Evolutionary conservation across 2,888 invertebrate genomes (phyloP).

Genomic region (Agrotis ipsilon): DNA sequence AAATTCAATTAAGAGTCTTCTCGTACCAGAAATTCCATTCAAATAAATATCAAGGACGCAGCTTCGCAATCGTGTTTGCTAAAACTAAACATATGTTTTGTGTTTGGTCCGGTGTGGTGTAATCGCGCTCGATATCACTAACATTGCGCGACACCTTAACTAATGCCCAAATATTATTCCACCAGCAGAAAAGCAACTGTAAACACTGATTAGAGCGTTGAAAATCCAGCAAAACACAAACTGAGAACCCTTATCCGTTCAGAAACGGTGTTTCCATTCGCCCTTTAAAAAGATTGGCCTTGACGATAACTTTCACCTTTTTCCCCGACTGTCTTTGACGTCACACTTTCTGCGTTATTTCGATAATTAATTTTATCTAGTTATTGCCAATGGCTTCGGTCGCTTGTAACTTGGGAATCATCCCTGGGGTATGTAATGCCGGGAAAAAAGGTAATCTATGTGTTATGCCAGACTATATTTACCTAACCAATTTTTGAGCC

Average conservation of each 20-base stretch:
- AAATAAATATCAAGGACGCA: not conserved
- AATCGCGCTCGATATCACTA: not conserved
- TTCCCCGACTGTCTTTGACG: not conserved
- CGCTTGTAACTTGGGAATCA: too few relatives aligned
- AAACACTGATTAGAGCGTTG: not conserved
- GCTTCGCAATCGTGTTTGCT: not conserved
- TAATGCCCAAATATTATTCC: not conserved
- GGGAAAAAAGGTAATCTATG: too few relatives aligned
- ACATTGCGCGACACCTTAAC: not conserved
- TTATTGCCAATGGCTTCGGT: too few relatives aligned
- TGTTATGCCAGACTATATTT: too few relatives aligned
- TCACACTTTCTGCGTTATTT: constrained; percentile 2
- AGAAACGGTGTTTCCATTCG: too few relatives aligned
- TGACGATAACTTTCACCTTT: not conserved
- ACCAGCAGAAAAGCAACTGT: not conserved
- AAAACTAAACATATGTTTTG: not conserved
- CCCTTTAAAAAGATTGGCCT: not conserved
- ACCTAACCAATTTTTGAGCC: not conserved
- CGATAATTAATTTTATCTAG: too few relatives aligned
- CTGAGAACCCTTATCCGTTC: not conserved
- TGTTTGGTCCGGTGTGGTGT: not conserved
- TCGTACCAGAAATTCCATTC: not conserved
- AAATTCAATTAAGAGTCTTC: not conserved
- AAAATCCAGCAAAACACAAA: not conserved
- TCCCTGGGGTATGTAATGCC: too few relatives aligned